These are phyloP conservation scores for Gortyna flavago DNA, from an alignment of 2,888 invertebrate genomes.

Conservation along the genomic window DNA sequence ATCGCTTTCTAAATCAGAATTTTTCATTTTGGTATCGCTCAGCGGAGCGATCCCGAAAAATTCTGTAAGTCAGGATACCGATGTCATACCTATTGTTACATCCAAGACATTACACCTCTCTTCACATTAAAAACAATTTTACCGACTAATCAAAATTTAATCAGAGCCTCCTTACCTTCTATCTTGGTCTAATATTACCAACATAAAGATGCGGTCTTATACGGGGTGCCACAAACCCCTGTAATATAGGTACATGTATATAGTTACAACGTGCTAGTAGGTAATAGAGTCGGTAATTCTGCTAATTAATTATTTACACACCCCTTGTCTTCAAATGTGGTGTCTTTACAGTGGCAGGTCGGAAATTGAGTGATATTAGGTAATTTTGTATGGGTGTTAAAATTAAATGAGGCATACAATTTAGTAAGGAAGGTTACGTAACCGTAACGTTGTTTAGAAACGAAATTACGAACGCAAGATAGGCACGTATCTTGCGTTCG, in stretches of 20 bases:
- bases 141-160: conserved; percentile 18
- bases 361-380: conserved; percentile 34
- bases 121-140: conserved; percentile 13
- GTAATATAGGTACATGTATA: conserved; percentile 13
- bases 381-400: conserved; percentile 29
- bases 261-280: conserved; percentile 30
- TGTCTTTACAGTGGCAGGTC: conserved; percentile 23
- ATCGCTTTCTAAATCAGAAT: not conserved
- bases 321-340: conserved; percentile 56
- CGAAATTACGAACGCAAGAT: no score
- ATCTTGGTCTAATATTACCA: conserved; percentile 23
- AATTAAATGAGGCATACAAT: conserved; percentile 6
- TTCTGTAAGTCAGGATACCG: no score
- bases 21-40: not conserved
- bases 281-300: conserved; percentile 54
- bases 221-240: conserved; percentile 35
- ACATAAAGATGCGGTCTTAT: conserved; percentile 28
- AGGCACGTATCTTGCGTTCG: not conserved
- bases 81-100: not conserved
- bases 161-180: not conserved
- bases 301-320: conserved; percentile 62
- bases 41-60: not conserved
- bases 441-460: no score
- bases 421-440: not conserved
- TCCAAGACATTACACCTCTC: not conserved